A percentile compares a stretch with the other conserved stretches of the same genome.
phyloP scores from a whole-genome alignment of 23 tunicate genomes.

The Phallusia fumigata region DNA sequence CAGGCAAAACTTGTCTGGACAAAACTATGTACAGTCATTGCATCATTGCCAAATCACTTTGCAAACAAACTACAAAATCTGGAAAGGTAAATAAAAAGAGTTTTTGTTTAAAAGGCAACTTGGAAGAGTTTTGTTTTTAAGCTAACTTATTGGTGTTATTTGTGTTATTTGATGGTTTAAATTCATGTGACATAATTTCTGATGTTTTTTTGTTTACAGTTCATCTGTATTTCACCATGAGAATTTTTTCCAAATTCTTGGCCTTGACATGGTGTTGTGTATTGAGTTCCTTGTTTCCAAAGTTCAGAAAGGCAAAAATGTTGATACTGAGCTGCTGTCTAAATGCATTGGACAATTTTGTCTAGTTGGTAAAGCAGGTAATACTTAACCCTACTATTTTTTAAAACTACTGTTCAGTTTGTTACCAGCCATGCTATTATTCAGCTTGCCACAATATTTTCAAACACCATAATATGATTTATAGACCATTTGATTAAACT shows the following conservation, averaged over 20 bases:
- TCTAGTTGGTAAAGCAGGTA: conserved; percentile 53
- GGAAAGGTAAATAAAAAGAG: conserved; percentile 21
- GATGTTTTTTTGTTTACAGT: conserved; percentile 7
- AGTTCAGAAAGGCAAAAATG: neutral
- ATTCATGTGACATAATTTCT: no score
- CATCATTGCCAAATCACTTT: conserved; percentile 41
- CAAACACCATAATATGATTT: no score
- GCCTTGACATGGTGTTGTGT: conserved; percentile 19
- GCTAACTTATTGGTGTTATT: no score
- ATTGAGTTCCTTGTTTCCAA: conserved; percentile 16
- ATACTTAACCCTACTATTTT: no score
- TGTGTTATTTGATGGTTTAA: no score
- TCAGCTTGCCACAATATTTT: no score
- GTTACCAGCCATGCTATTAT: no score
- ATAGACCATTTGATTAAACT: no score
- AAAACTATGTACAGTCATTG: conserved; percentile 15
- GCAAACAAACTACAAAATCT: conserved; percentile 42
- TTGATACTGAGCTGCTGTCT: conserved; percentile 36
- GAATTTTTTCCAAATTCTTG: conserved; percentile 42
- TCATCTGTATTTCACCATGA: conserved; percentile 43
- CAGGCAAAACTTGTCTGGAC: conserved; percentile 6
- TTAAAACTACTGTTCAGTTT: no score
- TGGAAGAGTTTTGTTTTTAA: no score
- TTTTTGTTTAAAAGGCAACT: no score
- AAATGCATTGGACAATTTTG: conserved; percentile 43